Base-by-base conservation (phyloP, 2,888 invertebrate genomes). In the Drosophila sordidapex region DNA sequence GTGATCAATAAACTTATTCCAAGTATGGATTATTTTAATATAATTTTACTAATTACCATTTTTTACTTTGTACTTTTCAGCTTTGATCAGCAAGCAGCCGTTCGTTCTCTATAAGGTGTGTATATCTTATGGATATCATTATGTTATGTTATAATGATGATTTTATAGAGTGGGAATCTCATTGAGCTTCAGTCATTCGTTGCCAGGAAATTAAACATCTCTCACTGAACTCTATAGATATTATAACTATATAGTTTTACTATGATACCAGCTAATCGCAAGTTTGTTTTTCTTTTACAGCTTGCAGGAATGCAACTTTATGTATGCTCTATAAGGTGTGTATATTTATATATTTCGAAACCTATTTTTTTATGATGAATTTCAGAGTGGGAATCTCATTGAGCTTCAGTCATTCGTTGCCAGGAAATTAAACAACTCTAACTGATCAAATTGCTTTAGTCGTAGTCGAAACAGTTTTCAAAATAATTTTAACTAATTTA, bases 101-200 rank as follows among this genome's bases (percentile, higher is more conserved):
- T 13, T 21, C 35, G 11, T 25, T 40, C 7, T 13, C 7, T 31
- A 15, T 10, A 62, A 79, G 76, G 76, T 76, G 35, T 69, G 76
- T 79, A 75, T 35, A 29, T 38, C 1, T 8, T 1, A 11, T 15
- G 15, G 6, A n/a, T 5, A 6, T 4, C 31, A 2, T 1, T 8
- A 1, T 48, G 21, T 29, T 13, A 35, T n/a, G 21, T 21, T 15
- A 4, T 68, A 60, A 18, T 83, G 83, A 83, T 88, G 83, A 86
- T 83, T 27, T 74, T 68, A 71, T 25, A 35, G 64, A 79, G 91
- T 76, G 81, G 89, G 91, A 91, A 91, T 91, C 91, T 90, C 90
- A 79, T 82, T 90, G 91, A 91, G 91, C 83, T 68, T 74, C 78
- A 83, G 76, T 89, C 89, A 90, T 89, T 27, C 81, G 82, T 83